Conservation (phyloP, 1,140 invertebrate genomes). For the Artemia franciscana region DNA sequence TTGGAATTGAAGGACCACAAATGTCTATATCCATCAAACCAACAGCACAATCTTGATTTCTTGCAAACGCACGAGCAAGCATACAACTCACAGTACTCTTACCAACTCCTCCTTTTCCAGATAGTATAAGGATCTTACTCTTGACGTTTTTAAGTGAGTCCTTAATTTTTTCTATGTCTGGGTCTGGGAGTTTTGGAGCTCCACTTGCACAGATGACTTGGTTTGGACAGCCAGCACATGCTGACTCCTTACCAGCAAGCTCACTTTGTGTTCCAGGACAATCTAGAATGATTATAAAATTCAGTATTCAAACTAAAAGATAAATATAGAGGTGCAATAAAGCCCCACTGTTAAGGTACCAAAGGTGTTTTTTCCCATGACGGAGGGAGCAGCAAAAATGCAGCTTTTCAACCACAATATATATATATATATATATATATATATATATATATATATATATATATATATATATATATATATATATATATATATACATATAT, state of each 20-base stretch:
- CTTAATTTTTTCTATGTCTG: slow-evolving; percentile 46
- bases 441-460: too few relatives aligned
- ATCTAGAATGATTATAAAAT: slow-evolving; percentile 29
- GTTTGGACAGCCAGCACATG: slow-evolving; percentile 90
- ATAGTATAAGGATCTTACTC: slow-evolving; percentile 72
- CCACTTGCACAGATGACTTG: slow-evolving; percentile 73
- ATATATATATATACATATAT: too few relatives aligned
- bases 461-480: too few relatives aligned
- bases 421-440: too few relatives aligned
- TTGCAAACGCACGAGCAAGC: slow-evolving; percentile 53
- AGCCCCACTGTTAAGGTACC: too few relatives aligned
- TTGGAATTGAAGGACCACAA: slow-evolving; percentile 52
- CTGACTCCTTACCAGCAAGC: slow-evolving; percentile 66
- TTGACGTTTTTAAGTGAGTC: slow-evolving; percentile 49
- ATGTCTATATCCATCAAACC: slow-evolving; percentile 78
- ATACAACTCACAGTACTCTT: slow-evolving; percentile 82
- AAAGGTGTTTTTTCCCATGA: too few relatives aligned
- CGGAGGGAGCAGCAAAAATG: too few relatives aligned
- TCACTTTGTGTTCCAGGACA: slow-evolving; percentile 83
- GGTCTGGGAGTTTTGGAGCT: slow-evolving; percentile 39
- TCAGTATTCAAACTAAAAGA: too few relatives aligned
- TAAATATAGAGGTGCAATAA: too few relatives aligned
- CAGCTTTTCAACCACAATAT: too few relatives aligned
- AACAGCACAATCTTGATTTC: slow-evolving; percentile 42
- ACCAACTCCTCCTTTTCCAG: slow-evolving; percentile 93